Evolutionary conservation across 1,140 invertebrate species (phyloP), one percentile per base, ranked within the genome.

Genomic region (Pseudomyrmex flavicornis): DNA sequence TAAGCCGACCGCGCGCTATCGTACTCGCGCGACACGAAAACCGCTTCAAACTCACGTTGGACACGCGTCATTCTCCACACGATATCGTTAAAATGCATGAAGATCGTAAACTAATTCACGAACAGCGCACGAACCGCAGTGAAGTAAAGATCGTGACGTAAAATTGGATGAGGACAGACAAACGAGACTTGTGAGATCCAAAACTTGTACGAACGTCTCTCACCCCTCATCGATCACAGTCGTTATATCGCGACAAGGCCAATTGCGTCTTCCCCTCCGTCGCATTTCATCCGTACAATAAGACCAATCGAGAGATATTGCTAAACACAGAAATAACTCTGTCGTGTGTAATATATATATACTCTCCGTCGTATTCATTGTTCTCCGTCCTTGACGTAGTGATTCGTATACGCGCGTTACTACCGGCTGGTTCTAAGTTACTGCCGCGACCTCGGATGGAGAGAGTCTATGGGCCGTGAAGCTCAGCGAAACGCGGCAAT

Each of bases 381-480:
- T 80, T 80, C 76, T 26, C 3, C 59, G 35, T 15, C 72, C 20
- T 44, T 35, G 8, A 46, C 8, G 22, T 65, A 52, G 68, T 74
- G 59, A 75, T 74, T 79, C 46, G 69, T 82, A 59, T 74, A 20
- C 84, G 69, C 73, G 52, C 66, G 69, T 85, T 88, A 84, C 84
- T 89, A 73, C 83, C 83, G 80, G 52, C 62, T 87, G 87, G 69
- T 79, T 82, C 84, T 87, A 88, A 92, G 82, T 92, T 92, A 92
- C 84, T 77, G 69, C 84, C 84, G 61, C 85, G 89, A 92, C 80
- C 86, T 87, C 63, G 70, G 75, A 5, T 61, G 35, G 35, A 35
- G 35, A 35, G 35, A 80, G 74, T 92, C 88, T 91, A 92, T 92
- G 91, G 76, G 56, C 88, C 91, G 91, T 92, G 91, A 92, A 91